Evolutionary conservation across 1,140 invertebrate genomes (phyloP).

Genomic region (Metaphire vulgaris): DNA sequence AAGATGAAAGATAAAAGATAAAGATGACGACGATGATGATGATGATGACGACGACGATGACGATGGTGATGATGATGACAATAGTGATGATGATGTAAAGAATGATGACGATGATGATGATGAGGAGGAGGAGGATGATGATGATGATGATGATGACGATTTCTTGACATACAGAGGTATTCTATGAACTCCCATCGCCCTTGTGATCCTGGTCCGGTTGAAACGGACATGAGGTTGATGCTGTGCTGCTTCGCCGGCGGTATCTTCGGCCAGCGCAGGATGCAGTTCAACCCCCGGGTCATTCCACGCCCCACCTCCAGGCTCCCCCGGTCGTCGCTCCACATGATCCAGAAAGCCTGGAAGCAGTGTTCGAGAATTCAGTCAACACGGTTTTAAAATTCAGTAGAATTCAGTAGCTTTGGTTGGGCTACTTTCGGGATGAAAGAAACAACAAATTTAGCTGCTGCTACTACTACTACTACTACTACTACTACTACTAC

Average conservation of each 20-base stretch:
- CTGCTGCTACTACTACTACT: too few relatives aligned
- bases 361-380: too few relatives aligned
- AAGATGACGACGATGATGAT: too few relatives aligned
- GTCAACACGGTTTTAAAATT: too few relatives aligned
- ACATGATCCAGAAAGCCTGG: conserved; percentile 25
- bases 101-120: background rate
- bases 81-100: background rate
- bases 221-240: conserved; percentile 45
- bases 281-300: conserved; percentile 39
- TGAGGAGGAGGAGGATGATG: background rate
- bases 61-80: background rate
- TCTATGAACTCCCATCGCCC: conserved; percentile 50
- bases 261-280: conserved; percentile 41
- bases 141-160: background rate
- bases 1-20: too few relatives aligned
- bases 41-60: too few relatives aligned
- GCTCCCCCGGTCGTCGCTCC: conserved; percentile 22
- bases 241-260: conserved; percentile 41
- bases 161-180: conserved; percentile 11
- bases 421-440: background rate
- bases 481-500: too few relatives aligned
- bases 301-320: conserved; percentile 44
- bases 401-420: background rate
- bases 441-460: too few relatives aligned
- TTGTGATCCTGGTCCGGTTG: conserved; percentile 40